Evolutionary conservation across 2,888 invertebrate genomes (phyloP).

Genomic region (Seladonia tumulorum): DNA sequence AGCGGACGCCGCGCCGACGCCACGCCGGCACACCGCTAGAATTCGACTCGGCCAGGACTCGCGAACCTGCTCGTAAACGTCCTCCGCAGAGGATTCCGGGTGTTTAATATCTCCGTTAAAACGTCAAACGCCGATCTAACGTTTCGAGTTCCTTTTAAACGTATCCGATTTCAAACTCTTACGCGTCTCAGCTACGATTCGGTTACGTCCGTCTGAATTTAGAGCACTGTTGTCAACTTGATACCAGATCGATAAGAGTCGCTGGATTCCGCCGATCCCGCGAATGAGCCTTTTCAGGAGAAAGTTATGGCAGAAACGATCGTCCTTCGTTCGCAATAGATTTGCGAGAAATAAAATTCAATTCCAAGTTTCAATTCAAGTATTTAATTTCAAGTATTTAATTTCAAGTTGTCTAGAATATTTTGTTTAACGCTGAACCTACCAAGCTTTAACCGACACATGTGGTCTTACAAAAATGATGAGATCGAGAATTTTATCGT

Average conservation of each 20-base stretch:
- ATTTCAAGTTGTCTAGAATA: too few relatives aligned
- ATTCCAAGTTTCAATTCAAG: too few relatives aligned
- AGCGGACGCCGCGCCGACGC: conserved; percentile 10
- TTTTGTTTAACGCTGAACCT: too few relatives aligned
- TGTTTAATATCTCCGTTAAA: background rate
- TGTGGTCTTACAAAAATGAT: too few relatives aligned
- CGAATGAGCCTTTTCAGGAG: too few relatives aligned
- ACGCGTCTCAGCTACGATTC: background rate
- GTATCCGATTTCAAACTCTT: background rate
- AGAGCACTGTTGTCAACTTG: background rate
- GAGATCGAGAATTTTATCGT: too few relatives aligned
- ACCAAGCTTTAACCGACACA: too few relatives aligned
- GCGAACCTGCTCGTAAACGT: conserved; percentile 27
- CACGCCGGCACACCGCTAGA: background rate
- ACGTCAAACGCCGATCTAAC: background rate
- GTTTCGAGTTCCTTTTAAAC: background rate
- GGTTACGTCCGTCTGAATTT: background rate
- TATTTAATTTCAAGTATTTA: too few relatives aligned
- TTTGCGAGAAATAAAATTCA: too few relatives aligned
- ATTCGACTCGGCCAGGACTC: background rate
- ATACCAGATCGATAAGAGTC: background rate
- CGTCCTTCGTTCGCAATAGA: too few relatives aligned
- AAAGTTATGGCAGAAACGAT: too few relatives aligned
- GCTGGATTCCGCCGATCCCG: too few relatives aligned
- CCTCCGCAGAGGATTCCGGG: background rate